These are phyloP conservation scores for Phoronis australis DNA, from an alignment of 2,888 invertebrate genomes.

Conservation along the genomic window DNA sequence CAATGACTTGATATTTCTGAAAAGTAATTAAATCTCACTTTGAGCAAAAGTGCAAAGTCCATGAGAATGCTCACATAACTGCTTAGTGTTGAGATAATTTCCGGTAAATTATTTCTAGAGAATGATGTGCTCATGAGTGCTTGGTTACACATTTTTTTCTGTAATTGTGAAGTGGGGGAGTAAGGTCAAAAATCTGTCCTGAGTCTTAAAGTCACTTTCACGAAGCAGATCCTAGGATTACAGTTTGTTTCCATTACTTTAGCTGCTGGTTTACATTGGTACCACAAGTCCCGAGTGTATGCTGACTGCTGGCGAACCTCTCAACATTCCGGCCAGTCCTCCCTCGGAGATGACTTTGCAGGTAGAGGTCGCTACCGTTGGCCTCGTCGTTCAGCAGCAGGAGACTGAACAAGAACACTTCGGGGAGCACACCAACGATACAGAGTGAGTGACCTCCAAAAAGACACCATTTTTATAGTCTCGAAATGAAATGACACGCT, in stretches of 20 bases:
- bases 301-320: conserved; percentile 62
- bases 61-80: no score
- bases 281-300: conserved; percentile 86
- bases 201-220: no score
- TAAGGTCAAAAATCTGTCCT: background rate
- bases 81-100: no score
- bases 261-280: conserved; percentile 85
- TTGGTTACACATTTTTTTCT: background rate
- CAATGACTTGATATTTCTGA: no score
- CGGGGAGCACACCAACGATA: conserved; percentile 33
- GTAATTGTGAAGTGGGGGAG: background rate
- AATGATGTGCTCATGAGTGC: no score
- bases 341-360: conserved; percentile 61
- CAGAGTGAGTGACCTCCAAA: no score
- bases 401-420: conserved; percentile 69
- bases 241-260: conserved; percentile 22
- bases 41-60: no score
- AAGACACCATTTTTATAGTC: no score
- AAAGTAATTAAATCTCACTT: no score
- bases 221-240: no score
- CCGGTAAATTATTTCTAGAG: no score
- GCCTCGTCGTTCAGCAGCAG: conserved; percentile 75
- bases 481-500: no score
- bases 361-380: conserved; percentile 79
- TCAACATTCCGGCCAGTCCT: conserved; percentile 71